Percentiles rank a stretch among this genome's conserved stretches.
These are phyloP conservation scores for Orbicella faveolata DNA, from an alignment of 64 coral and sea anemone genomes.

Conservation along the genomic window DNA sequence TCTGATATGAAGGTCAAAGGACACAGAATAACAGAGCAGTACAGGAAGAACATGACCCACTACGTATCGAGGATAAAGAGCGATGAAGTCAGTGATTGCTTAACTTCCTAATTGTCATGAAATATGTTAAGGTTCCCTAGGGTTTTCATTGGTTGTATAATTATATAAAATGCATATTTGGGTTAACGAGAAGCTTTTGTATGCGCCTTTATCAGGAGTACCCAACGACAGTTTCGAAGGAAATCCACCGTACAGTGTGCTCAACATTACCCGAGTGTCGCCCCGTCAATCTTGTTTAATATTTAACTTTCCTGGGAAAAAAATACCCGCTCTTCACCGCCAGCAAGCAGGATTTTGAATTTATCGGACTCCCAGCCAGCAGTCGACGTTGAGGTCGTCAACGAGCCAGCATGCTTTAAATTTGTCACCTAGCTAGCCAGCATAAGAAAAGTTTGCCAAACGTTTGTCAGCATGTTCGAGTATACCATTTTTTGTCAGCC, in stretches of 20 bases:
- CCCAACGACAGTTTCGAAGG: neutral
- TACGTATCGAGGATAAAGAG: no score
- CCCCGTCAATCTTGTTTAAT: neutral
- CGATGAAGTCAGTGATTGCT: no score
- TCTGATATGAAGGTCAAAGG: no score
- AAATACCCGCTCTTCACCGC: neutral
- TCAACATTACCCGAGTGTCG: neutral
- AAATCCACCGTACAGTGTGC: neutral
- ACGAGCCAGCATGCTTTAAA: neutral
- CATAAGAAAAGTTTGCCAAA: neutral
- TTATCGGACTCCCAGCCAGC: neutral
- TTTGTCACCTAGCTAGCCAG: neutral
- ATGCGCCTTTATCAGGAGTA: neutral
- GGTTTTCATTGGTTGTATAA: neutral
- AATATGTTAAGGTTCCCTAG: no score
- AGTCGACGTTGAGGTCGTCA: neutral
- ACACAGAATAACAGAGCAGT: no score
- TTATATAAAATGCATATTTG: no score
- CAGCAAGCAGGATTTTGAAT: neutral
- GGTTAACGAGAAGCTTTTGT: neutral
- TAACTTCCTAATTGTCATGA: no score
- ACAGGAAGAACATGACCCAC: no score
- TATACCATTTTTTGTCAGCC: neutral
- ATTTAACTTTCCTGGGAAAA: neutral
- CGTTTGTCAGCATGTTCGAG: no score